Evolutionary conservation across 2,888 invertebrate species (phyloP).

Genomic region (Drosophila sordidapex): DNA sequence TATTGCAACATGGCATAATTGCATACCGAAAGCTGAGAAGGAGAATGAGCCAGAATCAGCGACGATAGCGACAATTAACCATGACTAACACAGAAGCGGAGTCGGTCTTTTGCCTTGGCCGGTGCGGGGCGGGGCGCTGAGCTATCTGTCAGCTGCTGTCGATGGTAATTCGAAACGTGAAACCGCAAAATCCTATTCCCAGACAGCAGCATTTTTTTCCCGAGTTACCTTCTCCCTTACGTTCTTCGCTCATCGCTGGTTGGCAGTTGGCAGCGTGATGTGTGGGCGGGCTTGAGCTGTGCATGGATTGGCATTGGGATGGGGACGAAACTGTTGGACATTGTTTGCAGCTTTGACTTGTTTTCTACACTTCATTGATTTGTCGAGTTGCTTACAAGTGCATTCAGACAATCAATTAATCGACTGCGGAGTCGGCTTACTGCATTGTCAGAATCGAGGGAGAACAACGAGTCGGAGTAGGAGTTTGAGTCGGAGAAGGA

Average conservation of each 20-base stretch:
- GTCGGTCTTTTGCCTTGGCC: neutral
- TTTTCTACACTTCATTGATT: conserved; percentile 80
- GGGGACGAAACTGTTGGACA: conserved; percentile 22
- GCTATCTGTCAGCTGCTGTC: conserved; percentile 67
- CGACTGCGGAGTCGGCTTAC: conserved; percentile 57
- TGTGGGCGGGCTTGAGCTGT: conserved; percentile 38
- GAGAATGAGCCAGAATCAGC: conserved; percentile 19
- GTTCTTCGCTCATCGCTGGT: conserved; percentile 31
- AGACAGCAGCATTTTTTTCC: conserved; percentile 58
- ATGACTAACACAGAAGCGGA: conserved; percentile 67
- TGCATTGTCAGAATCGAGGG: conserved; percentile 31
- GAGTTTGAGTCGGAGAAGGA: neutral
- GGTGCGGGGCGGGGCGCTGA: neutral
- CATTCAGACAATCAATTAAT: conserved; percentile 81
- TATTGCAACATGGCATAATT: conserved; percentile 68
- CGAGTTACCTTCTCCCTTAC: conserved; percentile 48
- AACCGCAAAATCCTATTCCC: conserved; percentile 81
- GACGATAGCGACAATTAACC: conserved; percentile 79
- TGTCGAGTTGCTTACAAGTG: conserved; percentile 80
- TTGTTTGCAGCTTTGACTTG: conserved; percentile 66
- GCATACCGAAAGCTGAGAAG: conserved; percentile 29
- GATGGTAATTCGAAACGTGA: conserved; percentile 80
- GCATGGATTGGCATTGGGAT: neutral
- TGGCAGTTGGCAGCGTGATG: conserved; percentile 11
- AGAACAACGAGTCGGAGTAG: neutral